Base-by-base conservation (phyloP, 2,797 vertebrate genomes). In the Hemibagrus guttatus region DNA sequence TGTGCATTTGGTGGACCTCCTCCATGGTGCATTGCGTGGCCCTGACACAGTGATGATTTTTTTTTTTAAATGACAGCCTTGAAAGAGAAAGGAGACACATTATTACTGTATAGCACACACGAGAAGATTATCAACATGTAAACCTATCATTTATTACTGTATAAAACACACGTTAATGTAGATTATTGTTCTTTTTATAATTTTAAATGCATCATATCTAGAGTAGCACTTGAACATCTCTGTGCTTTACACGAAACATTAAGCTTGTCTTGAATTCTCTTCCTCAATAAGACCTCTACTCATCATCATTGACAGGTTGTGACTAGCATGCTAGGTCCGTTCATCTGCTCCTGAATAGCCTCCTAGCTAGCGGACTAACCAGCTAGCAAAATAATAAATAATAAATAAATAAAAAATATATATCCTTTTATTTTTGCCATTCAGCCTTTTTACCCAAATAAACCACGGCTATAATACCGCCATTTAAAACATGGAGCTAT, bases 1-100 rank as follows among this genome's bases (percentile, higher is more conserved):
- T 97, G 98, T 90, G 97, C 96, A 91, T 96, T 98, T 92, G 97
- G 97, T 92, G 97, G 96, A 92, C 97, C 98, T 91, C 95, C 98
- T 94, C 98, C 98, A 98, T 99, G 98, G 96, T 99, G 98, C 98
- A 99, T 99, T 93, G 95, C 98, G 95, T 93, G 93, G 94, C 89
- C 95, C 90, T 93, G 93, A 92, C 88, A 91, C 89, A 85, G 90
- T 91, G 89, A 88, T 85, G 35, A 39, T 39, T 1, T 39, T 39
- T 39, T 61, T 90, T 87, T 88, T 90, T 92, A 90, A 85, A 54
- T 52, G 58, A 16, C 78, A 61, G 58, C 91, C 93, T 95, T 91
- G 21, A 13, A 81, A 91, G 68, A 89, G 21, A 17, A 81, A 91
- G 13, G 90, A 26, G 26, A 87, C 6, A 68, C n/a, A 56, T 84